phyloP scores from a whole-genome alignment of 2,113 vertebrate species.

The Myiopsitta monachus region DNA sequence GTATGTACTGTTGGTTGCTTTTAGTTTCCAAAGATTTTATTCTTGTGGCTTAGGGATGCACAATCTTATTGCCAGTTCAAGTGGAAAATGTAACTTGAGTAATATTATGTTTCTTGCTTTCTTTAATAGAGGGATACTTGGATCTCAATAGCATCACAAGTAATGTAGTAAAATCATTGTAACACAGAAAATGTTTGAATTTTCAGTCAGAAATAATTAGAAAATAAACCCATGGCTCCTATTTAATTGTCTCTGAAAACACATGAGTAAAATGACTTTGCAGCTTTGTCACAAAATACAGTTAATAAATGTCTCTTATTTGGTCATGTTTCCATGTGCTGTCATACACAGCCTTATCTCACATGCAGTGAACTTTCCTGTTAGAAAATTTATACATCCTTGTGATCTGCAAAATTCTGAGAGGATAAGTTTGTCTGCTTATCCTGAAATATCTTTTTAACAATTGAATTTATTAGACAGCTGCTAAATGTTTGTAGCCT shows the following conservation, averaged over 20 bases:
- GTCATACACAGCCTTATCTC: not conserved
- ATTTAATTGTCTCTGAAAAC: not conserved
- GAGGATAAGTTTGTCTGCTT: not conserved
- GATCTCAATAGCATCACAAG: not conserved
- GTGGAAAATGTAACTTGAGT: constrained; percentile 47
- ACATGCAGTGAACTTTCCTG: not conserved
- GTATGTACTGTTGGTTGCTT: constrained; percentile 8
- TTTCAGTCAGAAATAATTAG: not conserved
- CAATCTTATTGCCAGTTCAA: constrained; percentile 26
- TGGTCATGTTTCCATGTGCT: not conserved
- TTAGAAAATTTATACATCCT: not conserved
- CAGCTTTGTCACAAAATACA: not conserved
- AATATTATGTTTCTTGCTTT: constrained; percentile 17
- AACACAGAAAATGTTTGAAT: not conserved
- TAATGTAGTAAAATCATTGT: not conserved
- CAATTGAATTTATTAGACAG: not conserved
- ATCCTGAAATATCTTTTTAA: not conserved
- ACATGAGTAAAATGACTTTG: not conserved
- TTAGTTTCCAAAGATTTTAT: constrained; percentile 41
- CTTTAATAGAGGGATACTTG: not conserved
- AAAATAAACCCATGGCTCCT: not conserved
- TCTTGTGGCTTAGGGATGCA: constrained; percentile 10
- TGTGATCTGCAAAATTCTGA: not conserved
- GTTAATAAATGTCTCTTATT: not conserved
- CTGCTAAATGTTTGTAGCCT: not conserved